These are phyloP conservation scores for Nesogale talazaci DNA, from an alignment of 2,113 vertebrate species.

Conservation along the genomic window DNA sequence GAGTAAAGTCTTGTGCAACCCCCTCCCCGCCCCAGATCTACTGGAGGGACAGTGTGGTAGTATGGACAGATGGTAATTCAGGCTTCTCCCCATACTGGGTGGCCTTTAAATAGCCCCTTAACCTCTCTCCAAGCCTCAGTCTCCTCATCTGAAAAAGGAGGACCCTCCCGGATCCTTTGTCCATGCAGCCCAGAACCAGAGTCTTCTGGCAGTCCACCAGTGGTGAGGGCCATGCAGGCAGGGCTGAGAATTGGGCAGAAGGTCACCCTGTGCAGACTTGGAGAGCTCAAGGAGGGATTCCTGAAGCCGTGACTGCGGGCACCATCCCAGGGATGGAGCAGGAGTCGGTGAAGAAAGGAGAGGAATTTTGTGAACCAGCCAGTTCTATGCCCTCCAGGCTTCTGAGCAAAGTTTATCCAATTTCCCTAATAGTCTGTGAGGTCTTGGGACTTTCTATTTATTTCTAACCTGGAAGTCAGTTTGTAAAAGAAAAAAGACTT, in stretches of 20 bases:
- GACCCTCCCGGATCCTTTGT: not conserved
- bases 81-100: not conserved
- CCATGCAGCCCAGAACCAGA: not conserved
- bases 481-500: not conserved
- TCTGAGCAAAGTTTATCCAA: not conserved
- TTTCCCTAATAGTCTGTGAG: not conserved
- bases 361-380: not conserved
- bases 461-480: not conserved
- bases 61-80: not conserved
- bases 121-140: not conserved
- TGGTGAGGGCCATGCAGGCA: not conserved
- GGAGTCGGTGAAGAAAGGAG: no score
- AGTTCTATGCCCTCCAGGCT: not conserved
- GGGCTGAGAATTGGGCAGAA: not conserved
- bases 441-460: conserved; percentile 2
- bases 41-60: not conserved
- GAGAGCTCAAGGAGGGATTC: conserved; percentile 4
- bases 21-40: not conserved
- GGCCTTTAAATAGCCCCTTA: not conserved
- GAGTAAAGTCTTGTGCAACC: not conserved
- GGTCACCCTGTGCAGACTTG: not conserved
- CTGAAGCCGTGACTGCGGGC: not conserved
- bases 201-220: not conserved
- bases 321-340: not conserved
- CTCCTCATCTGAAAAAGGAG: not conserved